Evolutionary conservation across 2,113 vertebrate species (phyloP).

Genomic region (Eleginops maclovinus): DNA sequence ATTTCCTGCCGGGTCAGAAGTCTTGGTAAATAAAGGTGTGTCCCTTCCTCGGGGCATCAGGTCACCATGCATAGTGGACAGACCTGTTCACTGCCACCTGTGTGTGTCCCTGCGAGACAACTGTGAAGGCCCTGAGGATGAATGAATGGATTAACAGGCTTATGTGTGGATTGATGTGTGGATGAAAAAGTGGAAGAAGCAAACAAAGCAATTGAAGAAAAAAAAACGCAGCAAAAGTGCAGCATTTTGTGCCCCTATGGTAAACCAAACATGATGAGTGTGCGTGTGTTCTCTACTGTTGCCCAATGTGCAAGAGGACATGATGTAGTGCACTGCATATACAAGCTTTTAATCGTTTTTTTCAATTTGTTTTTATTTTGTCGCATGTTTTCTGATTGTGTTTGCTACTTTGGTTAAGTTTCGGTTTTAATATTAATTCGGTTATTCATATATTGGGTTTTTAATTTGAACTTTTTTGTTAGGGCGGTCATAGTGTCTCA

Average conservation of each 20-base stretch:
- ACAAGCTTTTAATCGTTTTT: no score
- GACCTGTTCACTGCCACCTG: conserved; percentile 56
- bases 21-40: conserved; percentile 31
- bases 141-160: conserved; percentile 2
- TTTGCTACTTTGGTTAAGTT: no score
- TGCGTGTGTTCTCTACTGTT: neutral
- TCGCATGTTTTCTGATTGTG: no score
- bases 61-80: conserved; percentile 34
- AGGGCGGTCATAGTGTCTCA: no score
- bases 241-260: neutral
- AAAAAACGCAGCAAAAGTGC: neutral
- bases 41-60: conserved; percentile 1
- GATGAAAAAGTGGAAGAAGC: neutral
- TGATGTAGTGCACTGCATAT: neutral
- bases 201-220: neutral
- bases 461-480: no score
- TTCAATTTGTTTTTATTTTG: no score
- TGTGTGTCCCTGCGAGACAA: conserved; percentile 5
- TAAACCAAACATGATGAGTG: neutral
- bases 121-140: neutral
- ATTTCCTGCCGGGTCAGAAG: neutral
- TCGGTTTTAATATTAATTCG: no score
- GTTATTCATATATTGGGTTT: no score
- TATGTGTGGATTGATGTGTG: neutral
- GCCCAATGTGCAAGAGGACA: neutral